Evolutionary conservation across 2,797 vertebrate genomes (phyloP).

Genomic region (Chelon labrosus): DNA sequence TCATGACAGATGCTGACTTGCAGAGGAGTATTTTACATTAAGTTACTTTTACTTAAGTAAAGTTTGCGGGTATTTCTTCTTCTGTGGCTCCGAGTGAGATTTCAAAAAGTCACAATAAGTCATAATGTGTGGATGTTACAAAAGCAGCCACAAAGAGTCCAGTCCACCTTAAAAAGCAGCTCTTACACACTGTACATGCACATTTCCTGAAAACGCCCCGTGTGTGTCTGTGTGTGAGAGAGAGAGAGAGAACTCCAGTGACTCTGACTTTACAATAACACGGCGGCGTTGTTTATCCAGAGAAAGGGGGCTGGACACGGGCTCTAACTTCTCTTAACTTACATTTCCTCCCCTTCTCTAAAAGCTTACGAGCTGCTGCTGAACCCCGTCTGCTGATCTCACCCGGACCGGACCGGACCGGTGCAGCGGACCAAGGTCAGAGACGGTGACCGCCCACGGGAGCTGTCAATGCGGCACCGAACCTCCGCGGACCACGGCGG

Average conservation of each 20-base stretch:
- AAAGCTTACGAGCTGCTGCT: neutral
- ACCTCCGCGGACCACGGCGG: constrained; percentile 18
- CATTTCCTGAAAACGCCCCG: constrained; percentile 84
- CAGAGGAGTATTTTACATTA: too few relatives aligned
- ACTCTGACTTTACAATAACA: constrained; percentile 44
- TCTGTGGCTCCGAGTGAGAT: too few relatives aligned
- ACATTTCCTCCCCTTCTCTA: neutral
- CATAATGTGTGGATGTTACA: neutral
- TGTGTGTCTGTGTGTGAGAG: constrained; percentile 13
- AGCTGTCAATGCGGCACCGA: constrained; percentile 42
- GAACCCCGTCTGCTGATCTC: too few relatives aligned
- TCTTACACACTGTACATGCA: constrained; percentile 36
- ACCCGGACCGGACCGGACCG: too few relatives aligned
- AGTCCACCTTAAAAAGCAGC: constrained; percentile 79
- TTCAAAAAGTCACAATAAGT: neutral
- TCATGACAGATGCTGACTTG: too few relatives aligned
- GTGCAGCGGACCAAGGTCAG: constrained; percentile 45
- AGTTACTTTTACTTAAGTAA: too few relatives aligned
- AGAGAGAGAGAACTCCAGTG: constrained; percentile 29
- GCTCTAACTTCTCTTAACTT: constrained; percentile 28
- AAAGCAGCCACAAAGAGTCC: constrained; percentile 29
- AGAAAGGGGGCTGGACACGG: constrained; percentile 55
- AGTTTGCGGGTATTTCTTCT: too few relatives aligned
- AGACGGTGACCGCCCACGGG: constrained; percentile 40
- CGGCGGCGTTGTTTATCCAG: constrained; percentile 53